Conservation (phyloP, 1,140 invertebrate genomes). For the Archivesica marissinica region DNA sequence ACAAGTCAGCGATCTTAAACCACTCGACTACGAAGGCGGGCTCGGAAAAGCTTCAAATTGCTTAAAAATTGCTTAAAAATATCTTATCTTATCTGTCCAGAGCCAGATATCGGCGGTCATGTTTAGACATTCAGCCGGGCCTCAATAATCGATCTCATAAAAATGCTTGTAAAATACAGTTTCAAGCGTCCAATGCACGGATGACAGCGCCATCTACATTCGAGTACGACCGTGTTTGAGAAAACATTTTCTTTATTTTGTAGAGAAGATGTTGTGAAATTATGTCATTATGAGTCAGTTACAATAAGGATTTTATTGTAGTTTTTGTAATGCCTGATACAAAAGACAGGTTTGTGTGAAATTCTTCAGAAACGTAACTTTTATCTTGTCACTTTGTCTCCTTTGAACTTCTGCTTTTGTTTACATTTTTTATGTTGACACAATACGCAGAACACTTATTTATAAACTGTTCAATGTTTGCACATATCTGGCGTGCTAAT, state of each 20-base stretch:
- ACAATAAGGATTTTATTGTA: neutral
- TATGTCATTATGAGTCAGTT: neutral
- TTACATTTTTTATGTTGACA: neutral
- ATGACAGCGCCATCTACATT: slow-evolving; percentile 13
- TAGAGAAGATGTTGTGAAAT: neutral
- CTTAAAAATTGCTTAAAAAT: no score
- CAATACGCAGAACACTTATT: no score
- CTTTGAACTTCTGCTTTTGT: neutral
- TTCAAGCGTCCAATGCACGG: neutral
- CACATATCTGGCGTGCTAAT: no score
- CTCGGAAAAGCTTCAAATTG: no score
- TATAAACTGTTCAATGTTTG: no score
- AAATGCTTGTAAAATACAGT: neutral
- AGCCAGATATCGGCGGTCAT: no score
- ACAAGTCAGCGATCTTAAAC: no score
- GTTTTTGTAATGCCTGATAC: slow-evolving; percentile 15
- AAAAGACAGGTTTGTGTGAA: slow-evolving; percentile 14
- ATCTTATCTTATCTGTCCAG: no score
- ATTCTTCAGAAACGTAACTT: no score
- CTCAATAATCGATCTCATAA: neutral
- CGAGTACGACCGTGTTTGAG: neutral
- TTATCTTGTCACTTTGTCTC: no score
- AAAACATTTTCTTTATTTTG: neutral
- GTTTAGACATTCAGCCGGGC: no score
- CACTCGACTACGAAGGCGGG: no score